phyloP scores from a whole-genome alignment of 1,140 invertebrate genomes.

The Meteorus sp. region DNA sequence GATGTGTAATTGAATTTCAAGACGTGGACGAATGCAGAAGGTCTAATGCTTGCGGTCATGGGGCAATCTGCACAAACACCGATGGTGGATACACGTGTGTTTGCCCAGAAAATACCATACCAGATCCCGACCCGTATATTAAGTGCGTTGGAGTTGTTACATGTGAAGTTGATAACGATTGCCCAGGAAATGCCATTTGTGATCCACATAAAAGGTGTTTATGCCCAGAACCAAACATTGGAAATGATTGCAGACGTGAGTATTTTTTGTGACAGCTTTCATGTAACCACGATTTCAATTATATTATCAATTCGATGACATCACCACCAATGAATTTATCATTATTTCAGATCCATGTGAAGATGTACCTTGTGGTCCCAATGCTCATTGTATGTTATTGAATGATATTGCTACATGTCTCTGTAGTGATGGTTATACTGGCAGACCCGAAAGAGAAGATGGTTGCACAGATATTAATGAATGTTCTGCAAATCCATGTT shows the following conservation, averaged over 20 bases:
- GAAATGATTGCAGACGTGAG: conserved; percentile 89
- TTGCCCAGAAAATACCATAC: conserved; percentile 78
- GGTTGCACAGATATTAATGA: conserved; percentile 89
- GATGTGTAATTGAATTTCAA: conserved; percentile 35
- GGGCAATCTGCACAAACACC: conserved; percentile 78
- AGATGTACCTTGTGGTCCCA: conserved; percentile 78
- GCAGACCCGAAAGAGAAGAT: conserved; percentile 65
- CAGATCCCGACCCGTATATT: conserved; percentile 78
- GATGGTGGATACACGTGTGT: conserved; percentile 77
- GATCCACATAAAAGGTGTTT: conserved; percentile 75
- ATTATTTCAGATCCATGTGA: conserved; percentile 82
- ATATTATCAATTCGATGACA: background rate
- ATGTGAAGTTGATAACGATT: conserved; percentile 74
- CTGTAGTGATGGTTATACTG: conserved; percentile 77
- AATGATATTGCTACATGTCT: conserved; percentile 82
- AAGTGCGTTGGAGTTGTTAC: conserved; percentile 80
- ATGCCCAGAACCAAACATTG: conserved; percentile 87
- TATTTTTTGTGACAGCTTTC: background rate
- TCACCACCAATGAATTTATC: background rate
- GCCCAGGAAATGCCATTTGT: conserved; percentile 88
- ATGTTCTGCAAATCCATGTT: conserved; percentile 77
- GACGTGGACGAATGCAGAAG: conserved; percentile 83
- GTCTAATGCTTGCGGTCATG: conserved; percentile 70
- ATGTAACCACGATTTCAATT: background rate
- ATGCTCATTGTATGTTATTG: conserved; percentile 85